These are phyloP conservation scores for Peromyscus attwateri DNA, from an alignment of 2,797 vertebrate species.

Conservation along the genomic window DNA sequence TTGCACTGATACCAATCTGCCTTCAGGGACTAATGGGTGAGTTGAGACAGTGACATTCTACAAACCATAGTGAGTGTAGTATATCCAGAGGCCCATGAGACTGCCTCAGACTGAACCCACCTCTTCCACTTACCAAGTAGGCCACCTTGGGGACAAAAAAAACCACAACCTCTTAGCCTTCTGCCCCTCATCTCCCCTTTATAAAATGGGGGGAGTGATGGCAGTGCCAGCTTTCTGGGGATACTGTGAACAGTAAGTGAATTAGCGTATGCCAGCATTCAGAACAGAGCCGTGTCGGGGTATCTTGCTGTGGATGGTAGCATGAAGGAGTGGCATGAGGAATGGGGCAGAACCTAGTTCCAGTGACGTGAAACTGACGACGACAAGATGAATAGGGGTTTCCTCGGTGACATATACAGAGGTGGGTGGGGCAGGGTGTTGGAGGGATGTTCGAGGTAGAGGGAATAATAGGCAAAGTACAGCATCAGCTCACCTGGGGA, in stretches of 20 bases:
- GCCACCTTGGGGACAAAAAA: neutral
- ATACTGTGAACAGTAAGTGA: neutral
- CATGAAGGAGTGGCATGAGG: neutral
- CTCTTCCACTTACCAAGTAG: neutral
- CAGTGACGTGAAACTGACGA: neutral
- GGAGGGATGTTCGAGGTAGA: neutral
- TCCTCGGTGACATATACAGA: neutral
- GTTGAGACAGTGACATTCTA: neutral
- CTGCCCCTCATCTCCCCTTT: conserved; percentile 7
- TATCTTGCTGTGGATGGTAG: neutral
- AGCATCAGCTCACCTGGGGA: neutral
- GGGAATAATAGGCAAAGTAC: neutral
- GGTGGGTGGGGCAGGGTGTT: neutral
- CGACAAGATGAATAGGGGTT: neutral
- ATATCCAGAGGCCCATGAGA: neutral
- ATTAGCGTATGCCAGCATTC: neutral
- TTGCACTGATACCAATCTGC: neutral
- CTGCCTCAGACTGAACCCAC: neutral
- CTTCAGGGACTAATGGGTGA: neutral
- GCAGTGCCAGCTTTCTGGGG: neutral
- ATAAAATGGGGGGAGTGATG: neutral
- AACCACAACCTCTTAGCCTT: neutral
- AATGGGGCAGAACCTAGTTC: neutral
- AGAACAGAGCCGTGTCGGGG: neutral
- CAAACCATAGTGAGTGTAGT: neutral